Conservation (phyloP, 2,797 vertebrate genomes). For the Pangasius djambal region DNA sequence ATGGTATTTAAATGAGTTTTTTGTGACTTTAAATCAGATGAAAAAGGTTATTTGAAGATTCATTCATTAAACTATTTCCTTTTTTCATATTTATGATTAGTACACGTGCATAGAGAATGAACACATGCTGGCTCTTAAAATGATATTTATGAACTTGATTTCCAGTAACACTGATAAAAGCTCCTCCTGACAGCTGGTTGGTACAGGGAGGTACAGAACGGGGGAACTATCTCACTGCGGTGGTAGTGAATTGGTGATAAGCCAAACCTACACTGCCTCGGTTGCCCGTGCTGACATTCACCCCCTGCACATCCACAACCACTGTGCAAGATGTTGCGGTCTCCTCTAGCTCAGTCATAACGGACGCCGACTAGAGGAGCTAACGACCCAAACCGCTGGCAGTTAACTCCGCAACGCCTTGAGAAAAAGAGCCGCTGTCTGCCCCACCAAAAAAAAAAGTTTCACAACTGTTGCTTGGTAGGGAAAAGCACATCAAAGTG, state of each 20-base stretch:
- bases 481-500: constrained; percentile 41
- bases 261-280: constrained; percentile 42
- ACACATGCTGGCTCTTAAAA: constrained; percentile 11
- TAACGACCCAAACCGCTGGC: constrained; percentile 65
- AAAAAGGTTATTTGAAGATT: neutral
- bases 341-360: constrained; percentile 48
- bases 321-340: constrained; percentile 63
- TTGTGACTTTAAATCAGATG: neutral
- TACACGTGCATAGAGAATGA: neutral
- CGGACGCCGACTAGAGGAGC: constrained; percentile 48
- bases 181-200: constrained; percentile 43
- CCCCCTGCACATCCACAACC: constrained; percentile 54
- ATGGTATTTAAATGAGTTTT: neutral
- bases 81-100: neutral
- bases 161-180: constrained; percentile 36
- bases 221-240: constrained; percentile 38
- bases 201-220: constrained; percentile 40
- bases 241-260: constrained; percentile 51
- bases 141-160: constrained; percentile 32
- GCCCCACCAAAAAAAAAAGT: constrained; percentile 35
- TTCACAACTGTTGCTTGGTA: constrained; percentile 47
- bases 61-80: neutral
- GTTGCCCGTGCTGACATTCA: constrained; percentile 55
- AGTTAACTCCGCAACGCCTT: constrained; percentile 58
- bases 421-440: constrained; percentile 20